Evolutionary conservation across 2,797 vertebrate species (phyloP).

Genomic region (Eupleurogrammus muticus): DNA sequence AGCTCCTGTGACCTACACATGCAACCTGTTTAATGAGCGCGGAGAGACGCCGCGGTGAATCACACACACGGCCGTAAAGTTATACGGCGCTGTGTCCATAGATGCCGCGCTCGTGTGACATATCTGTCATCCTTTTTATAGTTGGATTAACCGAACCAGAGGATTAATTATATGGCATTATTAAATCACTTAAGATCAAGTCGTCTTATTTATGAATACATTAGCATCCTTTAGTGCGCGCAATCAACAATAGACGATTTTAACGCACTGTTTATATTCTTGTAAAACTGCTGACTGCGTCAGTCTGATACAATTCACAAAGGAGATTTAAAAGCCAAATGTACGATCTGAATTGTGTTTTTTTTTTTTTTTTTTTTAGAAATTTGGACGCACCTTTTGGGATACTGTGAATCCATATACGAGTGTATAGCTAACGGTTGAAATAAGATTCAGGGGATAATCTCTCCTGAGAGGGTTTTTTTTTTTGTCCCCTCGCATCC

Average conservation of each 20-base stretch:
- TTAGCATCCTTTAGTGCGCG: not conserved
- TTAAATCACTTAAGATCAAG: constrained; percentile 4
- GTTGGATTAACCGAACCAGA: constrained; percentile 22
- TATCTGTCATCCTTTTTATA: constrained; percentile 24
- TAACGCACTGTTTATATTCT: constrained; percentile 10
- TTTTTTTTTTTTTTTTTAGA: not conserved
- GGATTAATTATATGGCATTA: constrained; percentile 12
- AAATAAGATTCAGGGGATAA: constrained; percentile 37
- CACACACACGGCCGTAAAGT: constrained; percentile 56
- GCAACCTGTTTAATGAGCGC: constrained; percentile 71
- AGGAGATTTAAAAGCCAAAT: constrained; percentile 22
- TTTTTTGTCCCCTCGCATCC: constrained; percentile 17
- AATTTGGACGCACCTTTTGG: not conserved
- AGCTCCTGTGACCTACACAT: constrained; percentile 64
- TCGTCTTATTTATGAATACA: not conserved
- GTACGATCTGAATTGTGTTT: not conserved
- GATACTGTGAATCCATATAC: constrained; percentile 4
- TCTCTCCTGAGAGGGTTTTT: constrained; percentile 44
- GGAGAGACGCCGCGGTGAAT: constrained; percentile 60
- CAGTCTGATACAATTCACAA: constrained; percentile 28
- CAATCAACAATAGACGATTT: constrained; percentile 22
- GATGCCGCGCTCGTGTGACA: constrained; percentile 22
- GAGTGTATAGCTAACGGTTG: not conserved
- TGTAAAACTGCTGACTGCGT: constrained; percentile 23
- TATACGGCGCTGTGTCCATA: constrained; percentile 32